Conservation (phyloP, 1,140 invertebrate genomes). For the Zophobas morio region DNA sequence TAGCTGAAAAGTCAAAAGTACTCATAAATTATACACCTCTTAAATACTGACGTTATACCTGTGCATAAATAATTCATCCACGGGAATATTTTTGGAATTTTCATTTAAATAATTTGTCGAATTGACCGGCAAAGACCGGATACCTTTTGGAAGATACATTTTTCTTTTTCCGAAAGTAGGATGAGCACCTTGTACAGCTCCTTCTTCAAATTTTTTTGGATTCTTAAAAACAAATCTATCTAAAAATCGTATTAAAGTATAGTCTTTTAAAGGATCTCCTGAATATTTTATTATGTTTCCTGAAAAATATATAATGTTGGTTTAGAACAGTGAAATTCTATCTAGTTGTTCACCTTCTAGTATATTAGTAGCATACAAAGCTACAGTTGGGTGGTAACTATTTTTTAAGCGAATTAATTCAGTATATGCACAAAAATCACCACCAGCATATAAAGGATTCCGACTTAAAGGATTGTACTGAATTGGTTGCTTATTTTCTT, state of each 20-base stretch:
- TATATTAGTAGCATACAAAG: slow-evolving; percentile 89
- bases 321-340: no score
- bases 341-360: slow-evolving; percentile 74
- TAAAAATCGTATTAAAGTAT: slow-evolving; percentile 89
- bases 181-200: slow-evolving; percentile 68
- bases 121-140: slow-evolving; percentile 76
- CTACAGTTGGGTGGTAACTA: slow-evolving; percentile 94
- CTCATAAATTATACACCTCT: no score
- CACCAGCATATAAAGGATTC: slow-evolving; percentile 89
- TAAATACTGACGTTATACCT: slow-evolving; percentile 66
- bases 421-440: slow-evolving; percentile 76
- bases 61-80: slow-evolving; percentile 87
- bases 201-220: slow-evolving; percentile 82
- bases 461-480: slow-evolving; percentile 82
- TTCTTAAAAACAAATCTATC: slow-evolving; percentile 98
- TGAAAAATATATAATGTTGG: slow-evolving; percentile 62
- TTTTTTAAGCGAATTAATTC: slow-evolving; percentile 81
- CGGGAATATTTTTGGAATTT: slow-evolving; percentile 79
- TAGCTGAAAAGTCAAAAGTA: slow-evolving; percentile 64
- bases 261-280: slow-evolving; percentile 95
- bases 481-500: slow-evolving; percentile 59
- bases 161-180: slow-evolving; percentile 74
- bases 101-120: slow-evolving; percentile 80
- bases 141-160: slow-evolving; percentile 75
- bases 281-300: slow-evolving; percentile 84